These are phyloP conservation scores for Synergus gifuensis DNA, from an alignment of 2,888 invertebrate genomes.

Conservation along the genomic window DNA sequence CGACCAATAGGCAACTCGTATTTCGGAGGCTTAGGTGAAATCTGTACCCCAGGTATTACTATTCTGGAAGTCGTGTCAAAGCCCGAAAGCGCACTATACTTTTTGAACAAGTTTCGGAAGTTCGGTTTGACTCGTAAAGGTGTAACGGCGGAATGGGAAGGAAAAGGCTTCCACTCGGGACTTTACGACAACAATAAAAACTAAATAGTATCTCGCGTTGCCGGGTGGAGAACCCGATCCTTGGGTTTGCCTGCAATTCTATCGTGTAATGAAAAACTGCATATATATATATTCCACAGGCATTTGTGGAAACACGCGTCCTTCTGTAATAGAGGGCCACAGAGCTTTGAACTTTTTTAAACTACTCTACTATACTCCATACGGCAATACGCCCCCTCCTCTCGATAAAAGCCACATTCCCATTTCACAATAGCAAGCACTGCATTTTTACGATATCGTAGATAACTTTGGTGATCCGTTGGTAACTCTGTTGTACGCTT, in stretches of 20 bases:
- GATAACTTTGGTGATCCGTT: conserved; percentile 41
- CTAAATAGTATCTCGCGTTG: conserved; percentile 62
- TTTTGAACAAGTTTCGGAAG: conserved; percentile 64
- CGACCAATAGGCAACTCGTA: conserved; percentile 25
- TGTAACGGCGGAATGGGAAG: conserved; percentile 35
- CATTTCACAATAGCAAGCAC: conserved; percentile 49
- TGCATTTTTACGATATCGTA: conserved; percentile 46
- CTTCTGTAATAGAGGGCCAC: neutral
- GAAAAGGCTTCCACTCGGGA: conserved; percentile 51
- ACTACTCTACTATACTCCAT: conserved; percentile 45
- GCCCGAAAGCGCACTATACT: conserved; percentile 53
- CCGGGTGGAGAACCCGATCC: conserved; percentile 55
- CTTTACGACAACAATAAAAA: conserved; percentile 69
- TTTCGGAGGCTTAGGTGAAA: conserved; percentile 45
- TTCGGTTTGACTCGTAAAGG: conserved; percentile 59
- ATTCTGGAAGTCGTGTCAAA: conserved; percentile 53
- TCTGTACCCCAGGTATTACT: conserved; percentile 49
- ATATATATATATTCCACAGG: conserved; percentile 33
- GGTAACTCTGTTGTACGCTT: conserved; percentile 32
- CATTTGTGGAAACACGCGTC: conserved; percentile 42
- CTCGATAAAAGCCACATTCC: conserved; percentile 48
- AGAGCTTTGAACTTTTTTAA: conserved; percentile 48
- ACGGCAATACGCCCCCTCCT: conserved; percentile 48
- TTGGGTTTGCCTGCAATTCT: conserved; percentile 54
- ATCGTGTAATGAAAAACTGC: conserved; percentile 57